Conservation (phyloP, 2,888 invertebrate species). For the Holacanthella duospinosa region DNA sequence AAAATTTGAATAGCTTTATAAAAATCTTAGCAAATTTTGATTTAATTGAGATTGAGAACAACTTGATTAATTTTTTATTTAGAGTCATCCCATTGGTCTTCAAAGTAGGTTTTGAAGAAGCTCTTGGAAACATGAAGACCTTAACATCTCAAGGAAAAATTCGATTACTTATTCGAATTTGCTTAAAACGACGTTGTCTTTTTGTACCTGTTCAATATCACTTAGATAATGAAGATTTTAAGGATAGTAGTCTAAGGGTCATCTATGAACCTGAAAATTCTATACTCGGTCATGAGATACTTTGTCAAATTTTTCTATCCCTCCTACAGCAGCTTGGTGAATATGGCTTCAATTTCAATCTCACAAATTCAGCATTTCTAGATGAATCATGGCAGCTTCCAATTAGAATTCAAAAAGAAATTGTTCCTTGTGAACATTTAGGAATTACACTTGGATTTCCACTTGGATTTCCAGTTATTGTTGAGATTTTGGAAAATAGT, state of each 20-base stretch:
- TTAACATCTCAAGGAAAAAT: conserved; percentile 45
- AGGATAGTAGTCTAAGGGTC: conserved; percentile 24
- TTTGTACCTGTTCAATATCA: conserved; percentile 48
- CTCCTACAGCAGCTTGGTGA: conserved; percentile 48
- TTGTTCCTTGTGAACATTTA: conserved; percentile 53
- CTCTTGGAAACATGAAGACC: conserved; percentile 43
- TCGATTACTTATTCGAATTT: conserved; percentile 46
- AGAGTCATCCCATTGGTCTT: conserved; percentile 39
- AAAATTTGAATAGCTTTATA: no score
- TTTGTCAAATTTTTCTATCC: conserved; percentile 51
- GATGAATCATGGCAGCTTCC: conserved; percentile 55
- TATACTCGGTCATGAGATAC: conserved; percentile 51
- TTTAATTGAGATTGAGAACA: neutral
- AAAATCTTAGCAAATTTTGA: neutral
- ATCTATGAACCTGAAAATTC: conserved; percentile 25
- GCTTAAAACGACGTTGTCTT: conserved; percentile 47
- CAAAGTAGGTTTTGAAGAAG: conserved; percentile 44
- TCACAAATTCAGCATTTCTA: conserved; percentile 51
- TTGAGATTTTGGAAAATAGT: conserved; percentile 50
- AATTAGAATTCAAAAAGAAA: conserved; percentile 47
- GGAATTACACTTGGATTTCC: conserved; percentile 49
- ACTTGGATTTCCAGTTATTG: conserved; percentile 50
- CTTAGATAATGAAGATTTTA: conserved; percentile 40
- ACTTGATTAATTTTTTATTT: no score
- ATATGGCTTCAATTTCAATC: conserved; percentile 47